Base-by-base conservation (phyloP, 2,113 vertebrate genomes). In the Scytalopus superciliaris region DNA sequence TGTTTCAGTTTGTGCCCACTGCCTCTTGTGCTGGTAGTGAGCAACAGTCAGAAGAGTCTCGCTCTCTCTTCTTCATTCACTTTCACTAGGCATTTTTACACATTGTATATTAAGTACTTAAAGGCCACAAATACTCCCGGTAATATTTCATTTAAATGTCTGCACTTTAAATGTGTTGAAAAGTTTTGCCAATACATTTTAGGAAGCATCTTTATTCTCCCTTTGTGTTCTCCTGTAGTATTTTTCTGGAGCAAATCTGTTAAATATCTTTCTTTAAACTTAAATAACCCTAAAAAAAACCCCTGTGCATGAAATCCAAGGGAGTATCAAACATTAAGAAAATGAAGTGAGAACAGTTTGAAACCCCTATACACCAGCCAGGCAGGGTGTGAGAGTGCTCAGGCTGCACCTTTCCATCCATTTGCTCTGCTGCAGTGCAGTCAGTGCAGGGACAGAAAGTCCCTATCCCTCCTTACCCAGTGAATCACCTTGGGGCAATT, bases 111-210 rank as follows among this genome's bases (percentile, higher is more conserved):
- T 49, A 70, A 66, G 10, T 66, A 92, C 6, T 42, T 52, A 82
- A 75, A 68, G 39, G 19, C 39, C 47, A 84, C 30, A 89, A 72
- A 68, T 64, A 73, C 68, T 76, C 17, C 23, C 10, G 8, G 30
- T 68, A 81, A 39, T 75, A 64, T 40, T 83, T 93, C 40, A 57
- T 18, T 83, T 73, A 86, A 49, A 79, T 16, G 6, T 49, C 21
- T 66, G 31, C 56, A 70, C 19, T 45, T 87, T 8, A 75, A 84
- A 62, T 2, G 7, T 12, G 16, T 62, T 62, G 6, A 73, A 37
- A 94, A 84, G 22, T 80, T 92, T 87, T 69, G 35, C 67, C 83
- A 93, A 88, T 49, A 60, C 22, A 57, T 73, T 93, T 91, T 73
- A 83, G 37, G 12, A 90, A 60, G 31, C 31, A 68, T 40, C 47